Evolutionary conservation across 1,140 invertebrate species (phyloP).

Genomic region (Aphaenogaster floridana): DNA sequence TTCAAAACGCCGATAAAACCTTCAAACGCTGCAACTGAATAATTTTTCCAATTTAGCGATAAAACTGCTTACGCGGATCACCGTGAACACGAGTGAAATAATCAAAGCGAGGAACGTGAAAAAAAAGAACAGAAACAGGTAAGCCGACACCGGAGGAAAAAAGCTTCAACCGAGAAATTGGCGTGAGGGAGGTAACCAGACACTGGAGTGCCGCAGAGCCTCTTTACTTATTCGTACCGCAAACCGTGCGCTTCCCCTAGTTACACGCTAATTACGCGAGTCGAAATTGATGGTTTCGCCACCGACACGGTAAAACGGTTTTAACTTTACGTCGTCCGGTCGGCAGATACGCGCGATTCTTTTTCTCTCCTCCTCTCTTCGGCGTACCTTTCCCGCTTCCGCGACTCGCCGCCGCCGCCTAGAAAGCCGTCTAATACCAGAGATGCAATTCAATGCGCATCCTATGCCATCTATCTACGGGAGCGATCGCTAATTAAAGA

Average conservation of each 20-base stretch:
- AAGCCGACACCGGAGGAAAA: constrained; percentile 35
- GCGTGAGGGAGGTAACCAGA: constrained; percentile 62
- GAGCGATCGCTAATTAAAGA: constrained; percentile 71
- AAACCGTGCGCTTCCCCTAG: constrained; percentile 65
- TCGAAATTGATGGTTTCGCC: constrained; percentile 78
- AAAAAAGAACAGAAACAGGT: constrained; percentile 18
- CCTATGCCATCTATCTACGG: constrained; percentile 54
- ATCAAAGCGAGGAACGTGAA: constrained; percentile 31
- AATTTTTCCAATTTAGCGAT: constrained; percentile 40
- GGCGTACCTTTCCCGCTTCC: constrained; percentile 26
- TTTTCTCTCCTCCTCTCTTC: constrained; percentile 19
- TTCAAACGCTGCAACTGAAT: neutral
- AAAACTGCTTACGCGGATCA: constrained; percentile 30
- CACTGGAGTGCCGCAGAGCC: constrained; percentile 20
- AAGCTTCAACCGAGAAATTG: constrained; percentile 42
- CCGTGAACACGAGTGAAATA: constrained; percentile 21
- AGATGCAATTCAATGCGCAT: constrained; percentile 63
- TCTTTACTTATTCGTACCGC: constrained; percentile 77
- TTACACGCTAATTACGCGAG: constrained; percentile 77
- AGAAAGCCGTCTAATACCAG: constrained; percentile 27
- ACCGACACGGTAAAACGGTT: constrained; percentile 69
- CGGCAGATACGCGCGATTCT: constrained; percentile 62
- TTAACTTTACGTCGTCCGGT: constrained; percentile 73
- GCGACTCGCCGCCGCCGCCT: constrained; percentile 10
- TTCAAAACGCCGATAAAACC: constrained; percentile 27